Base-by-base conservation (phyloP, 1,140 invertebrate genomes). In the Odontomachus brunneus region DNA sequence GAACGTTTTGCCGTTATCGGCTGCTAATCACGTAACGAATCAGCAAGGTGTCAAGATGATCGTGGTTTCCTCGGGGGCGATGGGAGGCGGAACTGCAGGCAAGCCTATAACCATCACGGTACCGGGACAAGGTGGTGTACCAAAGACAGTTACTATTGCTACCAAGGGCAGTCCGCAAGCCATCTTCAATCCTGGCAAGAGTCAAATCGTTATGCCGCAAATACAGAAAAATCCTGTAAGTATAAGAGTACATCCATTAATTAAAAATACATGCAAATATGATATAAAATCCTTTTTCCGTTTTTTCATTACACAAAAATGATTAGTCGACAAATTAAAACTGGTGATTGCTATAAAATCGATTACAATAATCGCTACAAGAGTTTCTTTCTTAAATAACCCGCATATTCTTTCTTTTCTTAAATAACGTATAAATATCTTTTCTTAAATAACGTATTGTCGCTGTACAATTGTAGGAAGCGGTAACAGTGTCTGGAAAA, bases 91-190 rank as follows among this genome's bases (percentile, higher is more conserved):
- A 19, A 94, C 93, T 26, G 89, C 93, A 22, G 95, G 95, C 0
- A 96, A 96, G 89, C 96, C 96, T 0, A 96, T 97, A 57, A 97
- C 96, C 2, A 95, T 97, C 62, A 96, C 96, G 0, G 95, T 97
- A 51, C 96, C 96, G 5, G 94, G 96, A 22, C 94, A 95, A 83
- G 93, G 95, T 72, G 94, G 95, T 22, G 93, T 94, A 38, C 93
- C 95, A 7, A 96, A 96, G 88, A 96, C 95, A 2, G 93, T 96
- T 0, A 96, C 96, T 4, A 94, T 96, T 71, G 91, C 95, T 22
- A 94, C 94, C 1, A 94, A 95, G 72, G 91, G 92, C 60, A 85
- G 89, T 44, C 90, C 93, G 22, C 92, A 93, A 73, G 87, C 93
- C 0, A 89, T 94, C 22, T 93, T 94, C 29, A 93, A 93, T 89